These are phyloP conservation scores for Sphenodon punctatus DNA, from an alignment of 2,797 vertebrate genomes.

Conservation along the genomic window DNA sequence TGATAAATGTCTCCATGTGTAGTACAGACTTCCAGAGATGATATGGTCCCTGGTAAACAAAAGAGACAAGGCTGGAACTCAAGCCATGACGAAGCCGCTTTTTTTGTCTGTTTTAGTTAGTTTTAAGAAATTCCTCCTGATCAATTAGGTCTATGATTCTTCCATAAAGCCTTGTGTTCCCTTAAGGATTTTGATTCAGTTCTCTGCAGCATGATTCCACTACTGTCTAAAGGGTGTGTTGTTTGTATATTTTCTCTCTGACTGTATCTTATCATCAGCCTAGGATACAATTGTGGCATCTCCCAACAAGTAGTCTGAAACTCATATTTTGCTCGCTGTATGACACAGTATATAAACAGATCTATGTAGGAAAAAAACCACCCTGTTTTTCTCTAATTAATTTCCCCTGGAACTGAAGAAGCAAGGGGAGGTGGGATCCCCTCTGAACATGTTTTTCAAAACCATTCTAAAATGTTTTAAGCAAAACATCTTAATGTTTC, in stretches of 20 bases:
- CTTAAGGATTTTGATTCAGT: no score
- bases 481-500: background rate
- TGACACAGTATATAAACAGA: background rate
- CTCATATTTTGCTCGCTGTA: slow-evolving; percentile 2
- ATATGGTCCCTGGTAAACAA: background rate
- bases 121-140: background rate
- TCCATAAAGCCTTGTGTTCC: no score
- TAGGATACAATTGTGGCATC: background rate
- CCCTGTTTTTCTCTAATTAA: slow-evolving; percentile 1
- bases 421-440: background rate
- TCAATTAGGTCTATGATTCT: background rate
- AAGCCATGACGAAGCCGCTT: background rate
- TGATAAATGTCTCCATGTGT: background rate
- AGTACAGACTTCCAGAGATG: background rate
- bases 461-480: background rate
- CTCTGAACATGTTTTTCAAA: background rate
- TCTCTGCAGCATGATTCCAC: background rate
- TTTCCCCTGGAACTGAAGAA: background rate
- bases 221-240: background rate
- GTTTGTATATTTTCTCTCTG: slow-evolving; percentile 35
- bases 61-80: fast-evolving
- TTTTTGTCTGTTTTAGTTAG: background rate
- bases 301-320: background rate
- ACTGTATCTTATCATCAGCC: background rate
- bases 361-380: background rate